Evolutionary conservation across 2,113 vertebrate genomes (phyloP).

Genomic region (Hoplias malabaricus): DNA sequence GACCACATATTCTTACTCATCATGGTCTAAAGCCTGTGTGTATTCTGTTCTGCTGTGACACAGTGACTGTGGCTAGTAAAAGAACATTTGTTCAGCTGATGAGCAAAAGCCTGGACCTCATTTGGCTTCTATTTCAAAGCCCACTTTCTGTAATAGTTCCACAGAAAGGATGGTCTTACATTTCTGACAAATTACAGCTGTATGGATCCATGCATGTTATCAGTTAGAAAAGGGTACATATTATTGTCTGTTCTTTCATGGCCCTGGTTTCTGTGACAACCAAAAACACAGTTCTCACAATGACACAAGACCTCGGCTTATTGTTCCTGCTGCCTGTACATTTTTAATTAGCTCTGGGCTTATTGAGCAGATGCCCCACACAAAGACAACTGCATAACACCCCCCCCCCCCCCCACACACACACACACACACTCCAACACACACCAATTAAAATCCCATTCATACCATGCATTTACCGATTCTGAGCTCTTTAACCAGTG

Average conservation of each 20-base stretch:
- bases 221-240: too few species aligned
- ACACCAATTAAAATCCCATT: too few species aligned
- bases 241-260: not conserved
- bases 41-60: not conserved
- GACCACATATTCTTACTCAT: not conserved
- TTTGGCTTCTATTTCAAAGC: not conserved
- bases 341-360: too few species aligned
- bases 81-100: not conserved
- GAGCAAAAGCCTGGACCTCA: not conserved
- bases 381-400: too few species aligned
- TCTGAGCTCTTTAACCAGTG: too few species aligned
- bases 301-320: not conserved
- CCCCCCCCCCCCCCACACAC: too few species aligned
- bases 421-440: too few species aligned
- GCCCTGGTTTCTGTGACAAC: not conserved
- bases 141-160: not conserved
- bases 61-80: not conserved
- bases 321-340: not conserved
- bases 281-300: not conserved
- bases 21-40: not conserved
- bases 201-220: too few species aligned
- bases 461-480: too few species aligned
- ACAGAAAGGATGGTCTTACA: not conserved
- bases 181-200: not conserved
- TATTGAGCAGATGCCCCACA: too few species aligned